Percentiles rank a stretch among this genome's conserved stretches.
phyloP scores from a whole-genome alignment of 2,113 vertebrate species.

The Seriola rivoliana region DNA sequence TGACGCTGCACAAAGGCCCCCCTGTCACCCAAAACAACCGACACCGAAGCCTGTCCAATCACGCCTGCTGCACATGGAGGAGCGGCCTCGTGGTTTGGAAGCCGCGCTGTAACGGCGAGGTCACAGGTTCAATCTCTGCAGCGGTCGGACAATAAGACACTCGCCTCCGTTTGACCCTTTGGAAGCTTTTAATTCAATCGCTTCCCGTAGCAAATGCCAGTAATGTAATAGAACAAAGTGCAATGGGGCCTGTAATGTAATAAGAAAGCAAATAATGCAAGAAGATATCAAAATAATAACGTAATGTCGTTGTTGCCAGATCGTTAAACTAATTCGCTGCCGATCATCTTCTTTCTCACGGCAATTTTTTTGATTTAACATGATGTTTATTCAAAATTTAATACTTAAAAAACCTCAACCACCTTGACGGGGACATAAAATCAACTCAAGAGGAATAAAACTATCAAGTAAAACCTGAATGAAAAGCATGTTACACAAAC shows the following conservation, averaged over 20 bases:
- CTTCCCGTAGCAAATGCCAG: conserved; percentile 28
- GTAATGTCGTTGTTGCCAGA: background rate
- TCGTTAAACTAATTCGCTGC: conserved; percentile 20
- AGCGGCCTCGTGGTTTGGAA: conserved; percentile 44
- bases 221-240: conserved; percentile 48
- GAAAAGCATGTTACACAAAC: background rate
- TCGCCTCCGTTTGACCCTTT: conserved; percentile 46
- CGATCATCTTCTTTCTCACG: background rate
- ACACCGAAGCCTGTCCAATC: conserved; percentile 49
- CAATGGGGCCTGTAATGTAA: conserved; percentile 48
- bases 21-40: conserved; percentile 61
- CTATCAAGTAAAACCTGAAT: background rate
- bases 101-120: conserved; percentile 27
- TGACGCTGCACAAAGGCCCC: conserved; percentile 53
- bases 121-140: conserved; percentile 45
- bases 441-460: background rate
- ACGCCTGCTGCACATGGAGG: background rate
- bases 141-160: conserved; percentile 43
- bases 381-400: conserved; percentile 1
- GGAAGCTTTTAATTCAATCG: conserved; percentile 32
- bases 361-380: conserved; percentile 16
- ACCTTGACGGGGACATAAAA: background rate
- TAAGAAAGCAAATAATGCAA: conserved; percentile 36
- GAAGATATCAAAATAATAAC: conserved; percentile 29
- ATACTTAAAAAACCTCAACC: background rate